Conservation (phyloP, 2,888 invertebrate species). For the Azorinus chamasolen region DNA sequence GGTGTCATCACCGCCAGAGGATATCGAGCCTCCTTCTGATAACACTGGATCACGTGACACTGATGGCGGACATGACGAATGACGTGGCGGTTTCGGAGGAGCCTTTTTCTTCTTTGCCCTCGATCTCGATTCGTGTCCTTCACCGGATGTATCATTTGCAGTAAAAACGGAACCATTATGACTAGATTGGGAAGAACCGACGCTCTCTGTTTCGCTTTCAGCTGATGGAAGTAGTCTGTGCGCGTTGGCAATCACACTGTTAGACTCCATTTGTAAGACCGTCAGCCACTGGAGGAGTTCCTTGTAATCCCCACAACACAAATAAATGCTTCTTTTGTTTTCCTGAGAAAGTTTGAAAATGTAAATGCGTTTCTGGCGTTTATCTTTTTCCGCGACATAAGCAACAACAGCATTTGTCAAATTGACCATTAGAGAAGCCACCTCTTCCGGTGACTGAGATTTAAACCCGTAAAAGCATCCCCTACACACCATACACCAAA, state of each 20-base stretch:
- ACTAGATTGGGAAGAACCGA: constrained; percentile 51
- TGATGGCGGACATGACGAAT: constrained; percentile 63
- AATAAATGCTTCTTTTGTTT: constrained; percentile 72
- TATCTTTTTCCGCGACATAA: constrained; percentile 67
- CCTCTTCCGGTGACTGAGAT: constrained; percentile 68
- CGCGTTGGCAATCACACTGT: constrained; percentile 63
- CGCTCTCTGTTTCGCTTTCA: constrained; percentile 47
- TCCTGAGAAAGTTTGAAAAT: constrained; percentile 77
- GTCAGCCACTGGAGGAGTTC: constrained; percentile 77
- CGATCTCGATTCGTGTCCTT: constrained; percentile 40
- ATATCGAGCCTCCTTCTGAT: constrained; percentile 24
- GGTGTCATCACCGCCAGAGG: constrained; percentile 20
- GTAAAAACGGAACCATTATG: constrained; percentile 43
- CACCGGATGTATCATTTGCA: constrained; percentile 7
- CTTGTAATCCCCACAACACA: constrained; percentile 69
- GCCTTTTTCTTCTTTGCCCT: constrained; percentile 57
- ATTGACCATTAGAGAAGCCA: constrained; percentile 68
- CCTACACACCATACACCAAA: constrained; percentile 78
- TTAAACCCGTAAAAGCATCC: constrained; percentile 79
- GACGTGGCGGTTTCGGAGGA: constrained; percentile 54
- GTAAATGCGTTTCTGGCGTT: constrained; percentile 68
- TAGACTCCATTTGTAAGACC: constrained; percentile 75
- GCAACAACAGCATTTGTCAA: constrained; percentile 72
- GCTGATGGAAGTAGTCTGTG: constrained; percentile 35
- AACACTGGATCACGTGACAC: constrained; percentile 40